A percentile compares a stretch with the other conserved stretches of the same genome.
These are phyloP conservation scores for Thera obeliscata DNA, from an alignment of 2,888 invertebrate genomes.

Conservation along the genomic window DNA sequence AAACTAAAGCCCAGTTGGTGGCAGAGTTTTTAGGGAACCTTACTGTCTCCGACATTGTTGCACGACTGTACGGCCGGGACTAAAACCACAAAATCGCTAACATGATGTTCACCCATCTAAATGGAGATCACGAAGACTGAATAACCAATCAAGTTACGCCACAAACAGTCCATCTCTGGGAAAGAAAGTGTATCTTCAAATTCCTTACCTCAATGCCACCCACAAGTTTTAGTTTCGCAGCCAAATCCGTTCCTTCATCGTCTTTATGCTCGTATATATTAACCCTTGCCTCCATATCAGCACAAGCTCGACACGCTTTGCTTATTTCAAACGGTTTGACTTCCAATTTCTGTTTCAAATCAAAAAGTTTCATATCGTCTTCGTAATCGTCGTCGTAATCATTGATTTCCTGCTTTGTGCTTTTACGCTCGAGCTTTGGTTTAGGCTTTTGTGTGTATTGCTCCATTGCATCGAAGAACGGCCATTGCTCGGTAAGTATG, in stretches of 20 bases:
- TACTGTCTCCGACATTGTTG: too few species aligned
- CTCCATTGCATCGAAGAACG: conserved; percentile 69
- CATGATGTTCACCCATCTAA: too few species aligned
- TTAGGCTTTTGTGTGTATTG: conserved; percentile 56
- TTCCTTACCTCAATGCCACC: conserved; percentile 68
- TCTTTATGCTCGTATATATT: conserved; percentile 64
- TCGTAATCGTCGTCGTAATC: conserved; percentile 58
- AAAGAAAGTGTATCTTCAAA: conserved; percentile 1
- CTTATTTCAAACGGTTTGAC: conserved; percentile 53
- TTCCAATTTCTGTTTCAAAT: conserved; percentile 65
- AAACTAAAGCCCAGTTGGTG: neutral
- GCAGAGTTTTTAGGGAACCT: neutral
- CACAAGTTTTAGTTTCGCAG: conserved; percentile 63
- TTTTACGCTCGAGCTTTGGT: conserved; percentile 45
- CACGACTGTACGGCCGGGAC: too few species aligned
- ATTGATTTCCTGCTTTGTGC: conserved; percentile 42
- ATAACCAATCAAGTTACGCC: too few species aligned
- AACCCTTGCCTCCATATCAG: conserved; percentile 59
- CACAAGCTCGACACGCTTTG: conserved; percentile 67
- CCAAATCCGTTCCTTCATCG: conserved; percentile 62
- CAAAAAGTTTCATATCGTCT: conserved; percentile 74
- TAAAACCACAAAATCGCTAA: too few species aligned
- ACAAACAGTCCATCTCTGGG: neutral
- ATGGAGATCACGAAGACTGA: too few species aligned
- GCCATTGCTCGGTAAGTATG: conserved; percentile 74